These are phyloP conservation scores for Talpa occidentalis DNA, from an alignment of 2,113 vertebrate species.

Conservation along the genomic window DNA sequence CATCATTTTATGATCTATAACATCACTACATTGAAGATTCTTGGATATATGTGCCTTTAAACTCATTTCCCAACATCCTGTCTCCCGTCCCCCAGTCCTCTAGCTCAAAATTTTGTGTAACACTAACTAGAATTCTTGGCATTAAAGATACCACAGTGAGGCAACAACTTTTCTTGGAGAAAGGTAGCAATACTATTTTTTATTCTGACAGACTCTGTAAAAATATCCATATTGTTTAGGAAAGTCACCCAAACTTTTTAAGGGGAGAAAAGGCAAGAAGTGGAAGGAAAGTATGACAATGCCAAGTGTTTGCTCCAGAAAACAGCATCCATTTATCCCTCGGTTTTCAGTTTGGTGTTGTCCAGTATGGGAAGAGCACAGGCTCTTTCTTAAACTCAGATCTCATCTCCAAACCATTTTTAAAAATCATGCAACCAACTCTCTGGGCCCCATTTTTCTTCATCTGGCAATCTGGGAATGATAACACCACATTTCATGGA, in stretches of 20 bases:
- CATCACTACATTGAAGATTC: neutral
- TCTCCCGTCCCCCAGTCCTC: neutral
- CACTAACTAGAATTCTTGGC: neutral
- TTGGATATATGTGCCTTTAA: neutral
- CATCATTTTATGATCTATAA: neutral
- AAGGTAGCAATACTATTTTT: neutral
- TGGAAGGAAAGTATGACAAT: neutral
- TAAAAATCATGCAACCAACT: neutral
- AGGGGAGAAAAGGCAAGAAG: neutral
- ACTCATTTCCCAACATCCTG: neutral
- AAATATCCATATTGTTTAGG: neutral
- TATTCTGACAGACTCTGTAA: neutral
- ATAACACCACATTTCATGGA: neutral
- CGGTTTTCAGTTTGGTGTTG: neutral
- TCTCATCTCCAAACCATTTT: neutral
- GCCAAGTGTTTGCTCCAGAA: fast-evolving
- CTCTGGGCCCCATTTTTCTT: neutral
- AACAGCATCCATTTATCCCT: neutral
- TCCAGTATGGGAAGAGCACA: neutral
- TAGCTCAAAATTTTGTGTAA: neutral
- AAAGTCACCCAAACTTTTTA: neutral
- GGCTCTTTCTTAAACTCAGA: neutral
- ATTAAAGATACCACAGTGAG: neutral
- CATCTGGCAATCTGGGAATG: neutral
- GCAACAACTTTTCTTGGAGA: slow-evolving; percentile 5